Conservation (phyloP, 2,888 invertebrate genomes). For the Neria commutata region DNA sequence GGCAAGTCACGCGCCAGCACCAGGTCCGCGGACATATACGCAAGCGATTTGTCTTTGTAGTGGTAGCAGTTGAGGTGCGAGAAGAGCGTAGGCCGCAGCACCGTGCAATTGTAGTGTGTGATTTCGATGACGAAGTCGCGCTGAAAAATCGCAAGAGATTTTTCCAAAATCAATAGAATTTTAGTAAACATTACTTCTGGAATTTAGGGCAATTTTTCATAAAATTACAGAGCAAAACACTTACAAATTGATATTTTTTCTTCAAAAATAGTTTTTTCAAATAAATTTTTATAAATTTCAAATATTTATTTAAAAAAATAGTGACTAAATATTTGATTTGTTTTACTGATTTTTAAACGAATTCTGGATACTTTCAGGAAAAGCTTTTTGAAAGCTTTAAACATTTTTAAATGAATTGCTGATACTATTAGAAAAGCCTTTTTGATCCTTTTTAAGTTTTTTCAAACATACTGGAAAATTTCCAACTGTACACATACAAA, state of each 20-base stretch:
- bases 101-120: neutral
- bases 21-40: neutral
- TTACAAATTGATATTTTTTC: neutral
- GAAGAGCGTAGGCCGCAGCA: neutral
- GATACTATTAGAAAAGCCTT: too few relatives aligned
- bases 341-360: too few relatives aligned
- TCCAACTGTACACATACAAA: too few relatives aligned
- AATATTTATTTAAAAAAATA: too few relatives aligned
- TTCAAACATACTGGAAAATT: too few relatives aligned
- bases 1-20: constrained; percentile 13
- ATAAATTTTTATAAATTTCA: neutral
- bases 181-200: neutral
- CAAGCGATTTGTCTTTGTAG: neutral
- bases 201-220: neutral
- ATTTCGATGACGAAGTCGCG: constrained; percentile 1
- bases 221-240: neutral
- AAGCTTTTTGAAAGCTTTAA: too few relatives aligned
- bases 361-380: too few relatives aligned
- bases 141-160: neutral
- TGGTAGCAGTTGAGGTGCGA: neutral
- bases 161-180: neutral
- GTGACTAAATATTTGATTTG: too few relatives aligned
- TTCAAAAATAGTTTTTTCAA: too few relatives aligned
- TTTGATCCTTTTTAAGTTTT: too few relatives aligned
- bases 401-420: too few relatives aligned